phyloP scores from a whole-genome alignment of 2,888 invertebrate genomes.

The Lycaena phlaeas region DNA sequence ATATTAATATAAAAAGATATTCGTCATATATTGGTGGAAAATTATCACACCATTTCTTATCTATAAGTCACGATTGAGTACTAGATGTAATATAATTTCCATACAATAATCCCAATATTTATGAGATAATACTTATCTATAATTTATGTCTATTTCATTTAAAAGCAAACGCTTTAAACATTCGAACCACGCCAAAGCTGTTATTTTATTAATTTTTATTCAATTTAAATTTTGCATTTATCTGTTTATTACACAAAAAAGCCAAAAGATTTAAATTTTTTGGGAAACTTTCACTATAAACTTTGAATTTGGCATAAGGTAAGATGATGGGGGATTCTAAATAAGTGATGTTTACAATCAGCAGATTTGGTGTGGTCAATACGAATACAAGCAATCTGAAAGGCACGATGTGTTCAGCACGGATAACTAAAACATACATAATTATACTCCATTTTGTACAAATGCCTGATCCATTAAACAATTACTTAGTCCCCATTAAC shows the following conservation, averaged over 20 bases:
- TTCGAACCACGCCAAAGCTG: neutral
- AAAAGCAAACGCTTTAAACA: neutral
- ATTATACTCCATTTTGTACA: no score
- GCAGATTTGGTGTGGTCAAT: neutral
- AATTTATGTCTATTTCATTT: neutral
- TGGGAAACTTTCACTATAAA: no score
- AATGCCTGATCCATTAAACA: no score
- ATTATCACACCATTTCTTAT: neutral
- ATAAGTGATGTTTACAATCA: neutral
- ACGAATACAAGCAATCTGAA: conserved; percentile 11
- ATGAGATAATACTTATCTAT: no score
- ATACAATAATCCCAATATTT: no score
- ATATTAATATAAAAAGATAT: no score
- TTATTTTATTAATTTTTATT: neutral
- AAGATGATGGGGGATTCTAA: no score
- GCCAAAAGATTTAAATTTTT: no score
- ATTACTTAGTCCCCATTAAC: no score
- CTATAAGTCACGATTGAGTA: conserved; percentile 3
- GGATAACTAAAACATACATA: conserved; percentile 14
- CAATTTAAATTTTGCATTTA: neutral
- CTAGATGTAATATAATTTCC: no score
- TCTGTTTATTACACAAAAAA: no score
- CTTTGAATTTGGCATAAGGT: no score
- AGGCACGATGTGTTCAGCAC: conserved; percentile 22
- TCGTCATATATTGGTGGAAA: neutral